Percentiles rank a stretch among this genome's conserved stretches.
phyloP scores from a whole-genome alignment of 1,140 invertebrate genomes.

The Mylabris phalerata region DNA sequence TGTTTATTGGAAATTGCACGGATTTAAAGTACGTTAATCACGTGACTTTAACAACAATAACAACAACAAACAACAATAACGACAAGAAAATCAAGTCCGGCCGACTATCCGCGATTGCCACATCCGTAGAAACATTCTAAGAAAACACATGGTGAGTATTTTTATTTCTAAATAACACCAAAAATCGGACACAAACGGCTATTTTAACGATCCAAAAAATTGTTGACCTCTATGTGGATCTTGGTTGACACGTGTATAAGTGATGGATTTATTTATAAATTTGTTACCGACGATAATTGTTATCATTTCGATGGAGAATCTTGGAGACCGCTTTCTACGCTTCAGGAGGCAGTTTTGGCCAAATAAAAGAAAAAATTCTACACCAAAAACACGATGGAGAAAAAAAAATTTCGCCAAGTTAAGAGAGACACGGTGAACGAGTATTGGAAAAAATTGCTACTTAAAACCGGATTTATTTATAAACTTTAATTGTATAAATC shows the following conservation, averaged over 20 bases:
- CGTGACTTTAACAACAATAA: conserved; percentile 3
- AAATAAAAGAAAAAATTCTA: not conserved
- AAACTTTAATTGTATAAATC: not conserved
- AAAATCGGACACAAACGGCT: conserved; percentile 3
- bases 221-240: conserved; percentile 2
- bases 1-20: not conserved
- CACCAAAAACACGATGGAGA: not conserved
- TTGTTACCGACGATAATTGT: not conserved
- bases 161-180: conserved; percentile 5
- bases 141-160: conserved; percentile 20
- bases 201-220: not conserved
- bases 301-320: not conserved
- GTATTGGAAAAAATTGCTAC: not conserved
- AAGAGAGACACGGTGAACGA: not conserved
- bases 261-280: no score
- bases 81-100: conserved; percentile 5
- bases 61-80: not conserved
- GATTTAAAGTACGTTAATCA: conserved; percentile 9
- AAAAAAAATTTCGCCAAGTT: not conserved
- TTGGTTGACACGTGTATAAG: conserved; percentile 10
- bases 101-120: not conserved
- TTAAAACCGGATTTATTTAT: not conserved
- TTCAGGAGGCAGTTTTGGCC: not conserved
- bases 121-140: conserved; percentile 9
- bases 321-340: not conserved